Evolutionary conservation across 1,140 invertebrate species (phyloP).

Genomic region (Plutomurus gul): DNA sequence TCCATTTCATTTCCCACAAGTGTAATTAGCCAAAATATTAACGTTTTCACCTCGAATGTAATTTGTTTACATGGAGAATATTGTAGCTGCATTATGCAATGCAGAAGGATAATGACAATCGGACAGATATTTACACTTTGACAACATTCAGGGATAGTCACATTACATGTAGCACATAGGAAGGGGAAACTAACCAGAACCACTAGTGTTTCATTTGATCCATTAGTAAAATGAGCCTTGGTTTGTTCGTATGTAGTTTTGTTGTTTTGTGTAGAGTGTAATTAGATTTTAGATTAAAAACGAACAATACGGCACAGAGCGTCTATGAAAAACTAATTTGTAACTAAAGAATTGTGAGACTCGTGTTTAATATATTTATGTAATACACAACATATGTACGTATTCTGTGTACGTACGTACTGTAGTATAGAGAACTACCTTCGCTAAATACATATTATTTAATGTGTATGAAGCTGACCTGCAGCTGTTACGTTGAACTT

Average conservation of each 20-base stretch:
- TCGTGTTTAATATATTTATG: not conserved
- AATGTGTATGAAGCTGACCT: slow-evolving; percentile 16
- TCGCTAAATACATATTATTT: not conserved
- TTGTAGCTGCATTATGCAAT: slow-evolving; percentile 7
- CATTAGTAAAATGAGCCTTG: not conserved
- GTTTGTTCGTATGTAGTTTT: not conserved
- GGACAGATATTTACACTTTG: not conserved
- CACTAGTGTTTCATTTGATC: slow-evolving; percentile 6
- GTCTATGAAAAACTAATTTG: not conserved
- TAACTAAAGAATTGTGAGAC: not conserved
- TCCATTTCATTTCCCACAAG: slow-evolving; percentile 7
- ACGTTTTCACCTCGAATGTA: not conserved
- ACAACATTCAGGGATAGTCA: not conserved
- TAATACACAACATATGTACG: not conserved
- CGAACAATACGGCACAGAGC: not conserved
- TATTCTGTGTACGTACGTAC: not conserved
- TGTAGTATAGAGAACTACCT: not conserved
- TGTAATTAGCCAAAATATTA: slow-evolving; percentile 24
- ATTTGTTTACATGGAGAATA: not conserved
- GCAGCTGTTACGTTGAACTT: not conserved
- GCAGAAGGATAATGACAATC: slow-evolving; percentile 4
- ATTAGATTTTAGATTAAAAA: not conserved
- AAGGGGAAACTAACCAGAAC: not conserved
- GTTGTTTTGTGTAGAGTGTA: too few relatives aligned
- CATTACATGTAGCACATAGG: not conserved